These are phyloP conservation scores for Oxygymnocypris stewartii DNA, from an alignment of 2,113 vertebrate species.

Conservation along the genomic window DNA sequence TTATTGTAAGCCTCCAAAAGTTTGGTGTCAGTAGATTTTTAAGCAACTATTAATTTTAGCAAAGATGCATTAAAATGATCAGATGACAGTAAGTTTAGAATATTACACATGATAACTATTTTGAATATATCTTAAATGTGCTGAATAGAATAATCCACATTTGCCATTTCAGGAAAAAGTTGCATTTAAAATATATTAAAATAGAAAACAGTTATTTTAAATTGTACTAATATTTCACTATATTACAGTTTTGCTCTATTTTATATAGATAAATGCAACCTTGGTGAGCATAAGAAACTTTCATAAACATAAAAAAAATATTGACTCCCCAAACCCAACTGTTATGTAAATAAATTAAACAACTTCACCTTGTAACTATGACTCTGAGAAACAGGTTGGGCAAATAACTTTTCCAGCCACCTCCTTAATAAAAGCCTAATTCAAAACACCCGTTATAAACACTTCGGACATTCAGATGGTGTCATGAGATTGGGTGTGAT, in stretches of 20 bases:
- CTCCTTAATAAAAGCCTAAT: neutral
- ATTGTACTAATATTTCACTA: neutral
- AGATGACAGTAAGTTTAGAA: neutral
- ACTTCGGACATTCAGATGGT: neutral
- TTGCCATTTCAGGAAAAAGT: neutral
- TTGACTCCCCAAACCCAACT: neutral
- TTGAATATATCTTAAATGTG: neutral
- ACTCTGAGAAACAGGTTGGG: neutral
- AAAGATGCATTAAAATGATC: neutral
- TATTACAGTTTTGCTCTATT: neutral
- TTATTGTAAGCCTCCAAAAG: neutral
- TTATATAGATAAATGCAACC: neutral
- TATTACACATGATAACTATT: neutral
- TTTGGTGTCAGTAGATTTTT: neutral
- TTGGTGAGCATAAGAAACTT: neutral
- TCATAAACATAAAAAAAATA: neutral
- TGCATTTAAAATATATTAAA: neutral
- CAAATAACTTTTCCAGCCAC: neutral
- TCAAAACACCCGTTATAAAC: slow-evolving; percentile 6
- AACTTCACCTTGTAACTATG: slow-evolving; percentile 3
- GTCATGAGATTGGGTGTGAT: neutral
- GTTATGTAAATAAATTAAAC: neutral
- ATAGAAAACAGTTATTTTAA: neutral
- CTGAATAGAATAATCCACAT: neutral
- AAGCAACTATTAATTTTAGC: neutral